A percentile compares a stretch with the other conserved stretches of the same genome.
Conservation (phyloP, 2,888 invertebrate species). For the Amiota mariae region DNA sequence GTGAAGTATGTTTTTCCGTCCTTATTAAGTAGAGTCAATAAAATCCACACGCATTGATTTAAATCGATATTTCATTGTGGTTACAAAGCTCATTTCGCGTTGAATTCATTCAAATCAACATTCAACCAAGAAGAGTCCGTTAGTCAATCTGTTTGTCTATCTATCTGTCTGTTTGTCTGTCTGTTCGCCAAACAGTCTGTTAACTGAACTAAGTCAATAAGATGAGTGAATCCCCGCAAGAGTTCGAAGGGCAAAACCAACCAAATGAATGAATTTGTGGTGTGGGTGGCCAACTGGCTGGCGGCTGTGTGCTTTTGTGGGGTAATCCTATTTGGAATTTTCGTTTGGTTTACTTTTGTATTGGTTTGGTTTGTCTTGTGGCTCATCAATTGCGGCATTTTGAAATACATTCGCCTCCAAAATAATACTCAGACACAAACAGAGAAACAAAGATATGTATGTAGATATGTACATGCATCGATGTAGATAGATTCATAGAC, state of each 20-base stretch:
- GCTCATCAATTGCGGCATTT: conserved; percentile 52
- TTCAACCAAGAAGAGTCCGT: conserved; percentile 34
- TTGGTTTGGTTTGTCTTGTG: conserved; percentile 14
- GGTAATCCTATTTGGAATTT: not conserved
- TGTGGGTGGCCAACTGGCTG: no score
- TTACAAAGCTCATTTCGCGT: conserved; percentile 56
- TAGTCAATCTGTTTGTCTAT: conserved; percentile 23
- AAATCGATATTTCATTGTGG: conserved; percentile 64
- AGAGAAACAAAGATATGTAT: no score
- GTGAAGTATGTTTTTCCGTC: not conserved
- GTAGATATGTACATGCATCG: not conserved
- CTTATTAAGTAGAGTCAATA: conserved; percentile 16
- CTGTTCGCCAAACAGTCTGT: not conserved
- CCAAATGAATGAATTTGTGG: no score
- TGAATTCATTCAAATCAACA: conserved; percentile 63
- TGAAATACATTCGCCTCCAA: conserved; percentile 45
- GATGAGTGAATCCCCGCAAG: no score
- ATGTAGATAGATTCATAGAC: no score
- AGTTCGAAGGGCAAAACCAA: no score
- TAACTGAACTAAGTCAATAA: no score
- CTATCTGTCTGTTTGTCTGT: conserved; percentile 6
- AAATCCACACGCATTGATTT: conserved; percentile 56
- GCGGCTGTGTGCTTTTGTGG: not conserved
- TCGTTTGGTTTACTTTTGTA: not conserved
- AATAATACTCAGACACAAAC: conserved; percentile 8